phyloP scores from a whole-genome alignment of 2,888 invertebrate species.

The Eupithecia subumbrata region DNA sequence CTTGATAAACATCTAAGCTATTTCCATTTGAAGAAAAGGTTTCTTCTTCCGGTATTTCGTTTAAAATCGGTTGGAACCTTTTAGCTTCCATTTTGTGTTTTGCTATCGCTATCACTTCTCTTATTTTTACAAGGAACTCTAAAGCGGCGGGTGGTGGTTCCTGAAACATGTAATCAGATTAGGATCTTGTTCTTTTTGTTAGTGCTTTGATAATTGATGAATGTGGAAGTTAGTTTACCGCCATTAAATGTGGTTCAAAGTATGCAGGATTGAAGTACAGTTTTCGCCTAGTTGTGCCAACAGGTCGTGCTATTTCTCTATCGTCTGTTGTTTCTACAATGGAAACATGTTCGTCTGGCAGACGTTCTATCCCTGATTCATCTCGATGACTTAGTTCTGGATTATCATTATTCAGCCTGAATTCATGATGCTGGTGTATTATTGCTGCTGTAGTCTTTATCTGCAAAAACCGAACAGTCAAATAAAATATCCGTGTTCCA shows the following conservation, averaged over 20 bases:
- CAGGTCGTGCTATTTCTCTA: constrained; percentile 86
- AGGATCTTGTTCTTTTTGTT: background rate
- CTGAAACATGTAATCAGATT: constrained; percentile 74
- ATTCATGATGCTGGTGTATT: constrained; percentile 85
- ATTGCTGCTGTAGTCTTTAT: constrained; percentile 87
- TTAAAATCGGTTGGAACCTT: constrained; percentile 90
- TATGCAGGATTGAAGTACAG: constrained; percentile 96
- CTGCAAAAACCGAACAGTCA: constrained; percentile 46
- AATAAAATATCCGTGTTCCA: background rate
- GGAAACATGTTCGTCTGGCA: constrained; percentile 93
- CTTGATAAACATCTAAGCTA: constrained; percentile 76
- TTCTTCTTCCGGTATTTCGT: constrained; percentile 93
- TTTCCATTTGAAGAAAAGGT: constrained; percentile 77
- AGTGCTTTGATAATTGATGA: background rate
- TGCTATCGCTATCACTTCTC: constrained; percentile 95
- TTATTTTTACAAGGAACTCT: constrained; percentile 94
- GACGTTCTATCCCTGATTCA: constrained; percentile 86
- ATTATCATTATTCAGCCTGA: constrained; percentile 65
- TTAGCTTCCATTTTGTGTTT: constrained; percentile 94
- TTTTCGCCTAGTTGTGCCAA: constrained; percentile 89
- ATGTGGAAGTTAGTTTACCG: constrained; percentile 83
- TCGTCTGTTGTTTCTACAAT: constrained; percentile 92
- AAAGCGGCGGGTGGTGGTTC: constrained; percentile 95
- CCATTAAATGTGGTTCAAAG: constrained; percentile 93
- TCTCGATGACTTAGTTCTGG: constrained; percentile 77